A percentile compares a stretch with the other conserved stretches of the same genome.
Conservation (phyloP, 1,140 invertebrate genomes). For the Pachyrhynchus sulphureomaculatus region DNA sequence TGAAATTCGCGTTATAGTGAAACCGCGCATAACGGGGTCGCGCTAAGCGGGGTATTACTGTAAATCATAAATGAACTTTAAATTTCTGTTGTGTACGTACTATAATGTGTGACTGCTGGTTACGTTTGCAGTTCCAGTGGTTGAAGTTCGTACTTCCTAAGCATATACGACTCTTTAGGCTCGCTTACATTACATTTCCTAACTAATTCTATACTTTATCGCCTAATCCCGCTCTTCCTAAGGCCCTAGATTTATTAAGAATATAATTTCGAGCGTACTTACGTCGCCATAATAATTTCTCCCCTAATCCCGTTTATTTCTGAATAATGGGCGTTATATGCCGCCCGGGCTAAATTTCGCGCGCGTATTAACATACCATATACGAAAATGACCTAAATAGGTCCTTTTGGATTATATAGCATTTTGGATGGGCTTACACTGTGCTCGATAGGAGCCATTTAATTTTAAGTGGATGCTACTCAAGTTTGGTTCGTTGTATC, state of each 20-base stretch:
- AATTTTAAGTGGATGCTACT: constrained; percentile 14
- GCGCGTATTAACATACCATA: constrained; percentile 29
- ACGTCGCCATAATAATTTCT: constrained; percentile 18
- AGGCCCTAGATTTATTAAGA: constrained; percentile 27
- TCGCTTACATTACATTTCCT: background rate
- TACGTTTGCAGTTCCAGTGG: too few relatives aligned
- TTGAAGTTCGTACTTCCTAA: too few relatives aligned
- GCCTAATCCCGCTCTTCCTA: constrained; percentile 18
- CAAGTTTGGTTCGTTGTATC: too few relatives aligned
- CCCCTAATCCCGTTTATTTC: constrained; percentile 28
- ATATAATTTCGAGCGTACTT: constrained; percentile 26
- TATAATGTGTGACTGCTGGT: too few relatives aligned
- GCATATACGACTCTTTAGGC: too few relatives aligned
- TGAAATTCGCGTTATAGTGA: too few relatives aligned
- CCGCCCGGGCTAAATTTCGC: constrained; percentile 23
- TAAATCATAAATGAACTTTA: too few relatives aligned
- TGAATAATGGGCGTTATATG: constrained; percentile 23
- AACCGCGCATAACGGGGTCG: too few relatives aligned
- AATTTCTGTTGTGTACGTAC: too few relatives aligned
- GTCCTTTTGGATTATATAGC: constrained; percentile 19
- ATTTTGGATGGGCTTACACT: constrained; percentile 9
- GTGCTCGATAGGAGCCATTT: constrained; percentile 19
- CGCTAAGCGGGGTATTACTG: too few relatives aligned
- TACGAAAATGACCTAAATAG: constrained; percentile 28
- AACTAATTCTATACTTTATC: background rate